Evolutionary conservation across 2,797 vertebrate species (phyloP).

Genomic region (Gallinago solitaria): DNA sequence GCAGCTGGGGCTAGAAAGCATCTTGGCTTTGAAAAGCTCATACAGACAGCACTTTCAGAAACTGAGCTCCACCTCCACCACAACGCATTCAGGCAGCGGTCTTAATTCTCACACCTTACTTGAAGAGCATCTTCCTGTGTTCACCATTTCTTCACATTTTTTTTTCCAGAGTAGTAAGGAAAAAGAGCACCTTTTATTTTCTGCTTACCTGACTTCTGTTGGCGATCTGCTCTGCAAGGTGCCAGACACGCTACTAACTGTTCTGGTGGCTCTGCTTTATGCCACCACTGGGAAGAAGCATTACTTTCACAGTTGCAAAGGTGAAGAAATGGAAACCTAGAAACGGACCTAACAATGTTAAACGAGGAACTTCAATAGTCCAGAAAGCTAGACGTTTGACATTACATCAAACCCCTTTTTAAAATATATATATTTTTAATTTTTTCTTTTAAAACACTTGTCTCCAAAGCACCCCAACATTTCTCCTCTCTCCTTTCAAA

Average conservation of each 20-base stretch:
- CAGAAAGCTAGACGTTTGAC: neutral
- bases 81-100: neutral
- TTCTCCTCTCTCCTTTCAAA: neutral
- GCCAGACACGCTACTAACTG: neutral
- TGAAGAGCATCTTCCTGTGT: neutral
- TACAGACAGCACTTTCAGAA: neutral
- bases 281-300: neutral
- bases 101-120: neutral
- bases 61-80: neutral
- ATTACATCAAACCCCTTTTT: neutral
- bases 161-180: neutral
- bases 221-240: neutral
- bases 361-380: neutral
- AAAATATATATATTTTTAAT: too few species aligned
- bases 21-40: neutral
- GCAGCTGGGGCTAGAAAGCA: neutral
- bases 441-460: neutral
- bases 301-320: neutral
- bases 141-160: neutral
- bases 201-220: neutral
- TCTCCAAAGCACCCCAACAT: neutral
- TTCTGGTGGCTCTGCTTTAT: neutral
- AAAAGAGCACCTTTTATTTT: neutral
- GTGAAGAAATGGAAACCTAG: neutral
- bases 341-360: neutral